Base-by-base conservation (phyloP, 2,888 invertebrate species). In the Rhaphigaster nebulosa region DNA sequence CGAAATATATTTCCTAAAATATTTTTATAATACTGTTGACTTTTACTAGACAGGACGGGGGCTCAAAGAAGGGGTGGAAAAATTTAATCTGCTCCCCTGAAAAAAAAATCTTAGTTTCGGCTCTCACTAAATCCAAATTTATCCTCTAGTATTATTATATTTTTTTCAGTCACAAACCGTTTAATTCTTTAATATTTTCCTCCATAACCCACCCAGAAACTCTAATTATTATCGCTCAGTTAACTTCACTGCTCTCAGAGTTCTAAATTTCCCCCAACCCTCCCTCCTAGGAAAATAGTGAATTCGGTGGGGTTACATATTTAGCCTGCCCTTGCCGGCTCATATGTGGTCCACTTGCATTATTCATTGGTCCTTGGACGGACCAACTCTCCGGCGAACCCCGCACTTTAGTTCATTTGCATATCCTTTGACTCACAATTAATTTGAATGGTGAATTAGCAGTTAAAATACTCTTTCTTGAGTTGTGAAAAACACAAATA, bases 321-420 rank as follows among this genome's bases (percentile, higher is more conserved):
- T 76, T 76, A 34, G 29, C 1, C 34, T 20, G 5, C 70, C 20
- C 34, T 6, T 20, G 70, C 70, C 23, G 65, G 12, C 34, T 76
- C 70, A 76, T 76, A 8, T 76, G 70, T 76, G 70, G 70, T 38
- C 70, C 3, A 8, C 0, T 15, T 76, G 70, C 70, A 76, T 76
- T 76, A 76, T 76, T 76, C 70, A 76, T 76, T 76, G 34, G 38
- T 23, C 34, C 70, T 76, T 8, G 70, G 70, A 76, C 70, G 8
- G 1, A 1, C 70, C 29, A 38, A 34, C 70, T 76, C 70, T 20
- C 70, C 70, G 1, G 5, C 38, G 34, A 13, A 38, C 34, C 38
- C n/a, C 70, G 20, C 70, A 76, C 70, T 76, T 76, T 20, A 38
- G 34, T 29, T 65, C n/a, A 65, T 65, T 76, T 38, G 70, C 70